Evolutionary conservation across 2,113 vertebrate genomes (phyloP), one percentile per base, ranked within the genome.

Genomic region (Myrmecophaga tridactyla): DNA sequence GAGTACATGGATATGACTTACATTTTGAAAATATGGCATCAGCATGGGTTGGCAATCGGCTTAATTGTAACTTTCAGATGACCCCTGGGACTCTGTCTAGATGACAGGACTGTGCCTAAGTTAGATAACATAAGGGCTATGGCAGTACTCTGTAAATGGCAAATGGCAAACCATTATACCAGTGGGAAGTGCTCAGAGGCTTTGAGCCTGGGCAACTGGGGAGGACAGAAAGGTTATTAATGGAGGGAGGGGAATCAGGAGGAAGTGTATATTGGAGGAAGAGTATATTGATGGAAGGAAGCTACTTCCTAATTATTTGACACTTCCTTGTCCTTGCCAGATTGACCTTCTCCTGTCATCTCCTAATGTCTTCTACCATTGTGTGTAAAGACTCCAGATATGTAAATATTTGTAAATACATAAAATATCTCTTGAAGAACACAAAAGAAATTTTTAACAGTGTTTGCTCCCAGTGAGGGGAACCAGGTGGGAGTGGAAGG

Each of bases 371-470:
- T 67, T 94, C n/a, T 39, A 89, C 56, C 10, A 43, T 62, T 94
- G 78, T 70, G 27, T 56, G 46, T 67, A 87, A 34, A 93, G 34
- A 70, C n/a, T 86, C 36, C 5, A 60, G 46, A 31, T 84, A 67
- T 94, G n/a, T 43, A 63, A 95, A 56, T 91, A 89, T 90, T 34
- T 94, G 29, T 90, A 87, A 78, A 88, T 89, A 65, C 25, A 65
- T 73, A 20, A 6, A 62, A 9, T 67, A 65, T 81, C 15, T 81
- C 58, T 94, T 25, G 63, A 83, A 56, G n/a, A 29, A 80, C n/a
- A 72, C 14, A 60, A 15, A 94, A 89, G 51, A 65, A 94, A 72
- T 3, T 83, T 91, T 94, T 34, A 34, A 78, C 31, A 85, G 53
- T 27, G 53, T 72, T 81, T 75, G 21, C 53, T 41, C 58, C 65